Percentiles rank a stretch among this genome's conserved stretches.
Conservation (phyloP, 2,797 vertebrate genomes). For the Sebastes miniatus region DNA sequence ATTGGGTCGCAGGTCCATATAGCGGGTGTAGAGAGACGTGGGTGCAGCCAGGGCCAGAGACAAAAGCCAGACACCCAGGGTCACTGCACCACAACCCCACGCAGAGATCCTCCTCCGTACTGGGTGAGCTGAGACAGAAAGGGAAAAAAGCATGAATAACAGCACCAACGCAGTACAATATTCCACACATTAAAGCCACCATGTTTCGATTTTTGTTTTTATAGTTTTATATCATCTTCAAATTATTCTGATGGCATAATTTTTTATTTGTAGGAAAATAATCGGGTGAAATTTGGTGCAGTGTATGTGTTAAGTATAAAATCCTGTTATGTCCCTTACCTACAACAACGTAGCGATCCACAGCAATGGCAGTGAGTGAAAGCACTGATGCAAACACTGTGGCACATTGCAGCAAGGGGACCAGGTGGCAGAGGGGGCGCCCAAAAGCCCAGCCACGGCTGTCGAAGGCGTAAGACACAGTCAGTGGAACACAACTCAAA, state of each 20-base stretch:
- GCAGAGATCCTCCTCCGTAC: slow-evolving; percentile 79
- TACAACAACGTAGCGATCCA: slow-evolving; percentile 85
- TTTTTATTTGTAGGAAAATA: neutral
- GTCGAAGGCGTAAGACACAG: slow-evolving; percentile 84
- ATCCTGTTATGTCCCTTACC: slow-evolving; percentile 44
- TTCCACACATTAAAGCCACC: neutral
- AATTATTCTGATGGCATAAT: neutral
- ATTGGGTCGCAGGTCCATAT: slow-evolving; percentile 79
- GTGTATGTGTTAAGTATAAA: no score
- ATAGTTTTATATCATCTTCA: neutral
- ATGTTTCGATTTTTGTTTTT: neutral
- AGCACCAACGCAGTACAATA: neutral
- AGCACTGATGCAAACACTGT: slow-evolving; percentile 84
- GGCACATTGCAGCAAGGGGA: slow-evolving; percentile 82
- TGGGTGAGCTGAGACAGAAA: slow-evolving; percentile 74
- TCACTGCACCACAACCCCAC: slow-evolving; percentile 75
- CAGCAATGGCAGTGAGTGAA: slow-evolving; percentile 85
- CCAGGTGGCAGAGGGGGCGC: slow-evolving; percentile 79
- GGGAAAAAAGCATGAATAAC: neutral
- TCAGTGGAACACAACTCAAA: slow-evolving; percentile 83
- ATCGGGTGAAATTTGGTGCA: neutral
- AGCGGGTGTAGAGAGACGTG: slow-evolving; percentile 75
- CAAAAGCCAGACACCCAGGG: slow-evolving; percentile 77
- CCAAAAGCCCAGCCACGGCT: slow-evolving; percentile 83
- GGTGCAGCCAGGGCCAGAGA: slow-evolving; percentile 82